Base-by-base conservation (phyloP, 2,113 vertebrate species). In the Eidolon helvum region DNA sequence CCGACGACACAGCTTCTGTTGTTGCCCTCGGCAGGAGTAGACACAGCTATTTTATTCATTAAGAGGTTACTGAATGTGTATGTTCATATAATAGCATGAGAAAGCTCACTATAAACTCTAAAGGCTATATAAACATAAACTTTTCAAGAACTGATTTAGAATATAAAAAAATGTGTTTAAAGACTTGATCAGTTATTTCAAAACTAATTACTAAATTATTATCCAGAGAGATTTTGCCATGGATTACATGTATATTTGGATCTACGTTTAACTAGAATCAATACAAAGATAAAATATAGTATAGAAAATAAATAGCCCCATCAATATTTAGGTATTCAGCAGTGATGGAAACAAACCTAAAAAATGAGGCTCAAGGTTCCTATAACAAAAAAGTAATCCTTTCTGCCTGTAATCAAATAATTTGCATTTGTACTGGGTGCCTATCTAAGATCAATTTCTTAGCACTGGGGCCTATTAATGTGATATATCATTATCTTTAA, bases 191-290 rank as follows among this genome's bases (percentile, higher is more conserved):
- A 59, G 15, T 79, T 94, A 72, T 80, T 97, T 94, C 22, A 92
- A 90, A 97, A 48, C 30, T 75, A 45, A 50, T 84, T 68, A 59
- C 78, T 86, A 57, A 71, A 19, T 87, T 92, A 90, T 90, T 82
- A 92, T 59, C 59, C 19, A 87, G 14, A 85, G 38, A 93, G n/a
- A 85, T 83, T 84, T 96, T 16, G 21, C 95, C 38, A 40, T 87
- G 69, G 82, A 90, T 90, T 95, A 61, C 90, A 94, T 85, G 50
- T 50, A 16, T 50, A 16, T 50, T 78, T 93, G 40, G 33, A 68
- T 92, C 48, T 82, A 63, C 0, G 33, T 90, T 92, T 95, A 92
- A 92, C 59, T 66, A 71, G 24, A 97, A 96, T 65, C 40, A 82
- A 68, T 74, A 72, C 38, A 72, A 83, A 90, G 50, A 87, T 30